Base-by-base conservation (phyloP, 2,797 vertebrate genomes). In the Xiphophorus birchmanni region DNA sequence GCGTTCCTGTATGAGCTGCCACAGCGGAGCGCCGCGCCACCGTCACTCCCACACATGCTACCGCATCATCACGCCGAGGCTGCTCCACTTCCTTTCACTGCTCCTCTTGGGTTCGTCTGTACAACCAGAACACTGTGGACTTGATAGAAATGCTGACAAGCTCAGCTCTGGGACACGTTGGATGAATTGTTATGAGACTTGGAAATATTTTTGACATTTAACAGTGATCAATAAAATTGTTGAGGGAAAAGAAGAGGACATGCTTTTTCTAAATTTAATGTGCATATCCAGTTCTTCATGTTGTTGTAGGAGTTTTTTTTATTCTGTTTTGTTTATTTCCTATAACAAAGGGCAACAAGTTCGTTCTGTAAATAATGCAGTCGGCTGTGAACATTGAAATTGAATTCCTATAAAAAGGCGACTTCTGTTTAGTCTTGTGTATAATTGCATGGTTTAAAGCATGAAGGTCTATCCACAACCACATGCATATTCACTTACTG, bases 101-200 rank as follows among this genome's bases (percentile, higher is more conserved):
- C 89, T 90, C 81, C 74, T 89, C 87, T 86, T 89, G 93, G 90
- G 88, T 91, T 91, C 89, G 90, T 94, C 91, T 94, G 93, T 88
- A 92, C 77, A 93, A 92, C 77, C 87, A 17, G 83, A 91, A 81
- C 76, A 87, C 84, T 82, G 72, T 75, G 9, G 83, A 89, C 67
- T 87, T 40, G 69, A 84, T 52, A 29, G 74, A 86, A 32, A 69
- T 89, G 91, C 80, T 88, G 88, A 93, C 88, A 91, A 84, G 85
- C 77, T 87, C 84, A 80, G 82, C 82, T 93, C 76, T 89, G 86
- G 89, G 78, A 80, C 84, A 83, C 86, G 84, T 85, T 5, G n/a
- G 81, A 91, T 91, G 88, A 91, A 76, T 90, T 86, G 88, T 91
- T 84, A 82, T 77, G 11, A 4, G 71, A 56, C 73, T 76, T 82